These are phyloP conservation scores for Patella caerulea DNA, from an alignment of 2,888 invertebrate species.

Conservation along the genomic window DNA sequence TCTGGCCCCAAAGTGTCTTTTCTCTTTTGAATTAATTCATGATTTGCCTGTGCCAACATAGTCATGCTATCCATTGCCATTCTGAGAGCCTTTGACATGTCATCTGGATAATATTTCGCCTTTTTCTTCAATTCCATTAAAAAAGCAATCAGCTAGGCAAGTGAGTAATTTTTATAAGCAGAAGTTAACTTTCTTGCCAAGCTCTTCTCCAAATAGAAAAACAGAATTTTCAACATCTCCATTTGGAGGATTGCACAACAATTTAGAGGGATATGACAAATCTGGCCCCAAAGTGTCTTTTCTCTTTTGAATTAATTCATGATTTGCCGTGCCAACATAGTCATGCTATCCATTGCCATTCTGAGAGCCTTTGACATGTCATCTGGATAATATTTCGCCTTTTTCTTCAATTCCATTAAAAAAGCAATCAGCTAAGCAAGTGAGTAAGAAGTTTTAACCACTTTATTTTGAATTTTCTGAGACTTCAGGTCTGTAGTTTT, in stretches of 20 bases:
- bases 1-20: background rate
- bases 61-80: background rate
- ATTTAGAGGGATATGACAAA: background rate
- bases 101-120: background rate
- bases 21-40: background rate
- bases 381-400: background rate
- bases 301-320: background rate
- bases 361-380: slow-evolving; percentile 1
- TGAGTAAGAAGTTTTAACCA: background rate
- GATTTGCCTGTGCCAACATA: background rate
- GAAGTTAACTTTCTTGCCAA: background rate
- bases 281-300: background rate
- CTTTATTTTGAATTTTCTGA: background rate
- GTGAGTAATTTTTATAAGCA: background rate
- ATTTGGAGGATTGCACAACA: background rate
- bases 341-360: background rate
- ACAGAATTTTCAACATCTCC: background rate
- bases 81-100: slow-evolving; percentile 1
- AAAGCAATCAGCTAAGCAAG: background rate
- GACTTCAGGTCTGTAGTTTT: background rate
- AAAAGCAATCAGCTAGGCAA: background rate
- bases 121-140: background rate
- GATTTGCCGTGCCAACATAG: background rate
- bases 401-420: background rate
- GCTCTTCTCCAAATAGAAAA: background rate